A percentile compares a stretch with the other conserved stretches of the same genome.
phyloP scores from a whole-genome alignment of 2,888 invertebrate genomes.

The Tetragonisca angustula region DNA sequence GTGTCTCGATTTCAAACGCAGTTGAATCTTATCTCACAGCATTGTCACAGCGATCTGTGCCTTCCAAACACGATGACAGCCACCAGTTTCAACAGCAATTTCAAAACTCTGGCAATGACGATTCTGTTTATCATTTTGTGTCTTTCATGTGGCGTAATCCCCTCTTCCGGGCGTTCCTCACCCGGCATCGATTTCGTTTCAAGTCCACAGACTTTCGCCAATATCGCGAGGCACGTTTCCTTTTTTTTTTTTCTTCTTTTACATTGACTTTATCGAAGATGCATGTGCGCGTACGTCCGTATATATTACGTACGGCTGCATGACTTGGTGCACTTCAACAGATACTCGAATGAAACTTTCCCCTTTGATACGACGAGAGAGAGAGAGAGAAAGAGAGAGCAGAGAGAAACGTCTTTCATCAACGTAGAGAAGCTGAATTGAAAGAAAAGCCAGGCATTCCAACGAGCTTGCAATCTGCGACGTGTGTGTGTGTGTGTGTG shows the following conservation, averaged over 20 bases:
- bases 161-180: neutral
- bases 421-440: constrained; percentile 16
- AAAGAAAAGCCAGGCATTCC: constrained; percentile 15
- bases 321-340: constrained; percentile 24
- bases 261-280: constrained; percentile 30
- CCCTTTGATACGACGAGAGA: constrained; percentile 10
- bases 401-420: constrained; percentile 39
- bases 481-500: too few species aligned
- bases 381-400: neutral
- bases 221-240: constrained; percentile 22
- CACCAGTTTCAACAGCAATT: too few species aligned
- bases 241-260: neutral
- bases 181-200: constrained; percentile 16
- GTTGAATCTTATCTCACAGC: too few species aligned
- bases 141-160: neutral
- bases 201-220: constrained; percentile 23
- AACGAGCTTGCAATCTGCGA: neutral
- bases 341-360: constrained; percentile 46
- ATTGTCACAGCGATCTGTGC: too few species aligned
- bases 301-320: constrained; percentile 26
- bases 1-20: too few species aligned
- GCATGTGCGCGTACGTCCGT: neutral
- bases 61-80: too few species aligned
- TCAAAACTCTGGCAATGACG: too few species aligned
- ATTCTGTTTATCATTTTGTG: too few species aligned